Base-by-base conservation (phyloP, 1,140 invertebrate species). In the Eupeodes corollae region DNA sequence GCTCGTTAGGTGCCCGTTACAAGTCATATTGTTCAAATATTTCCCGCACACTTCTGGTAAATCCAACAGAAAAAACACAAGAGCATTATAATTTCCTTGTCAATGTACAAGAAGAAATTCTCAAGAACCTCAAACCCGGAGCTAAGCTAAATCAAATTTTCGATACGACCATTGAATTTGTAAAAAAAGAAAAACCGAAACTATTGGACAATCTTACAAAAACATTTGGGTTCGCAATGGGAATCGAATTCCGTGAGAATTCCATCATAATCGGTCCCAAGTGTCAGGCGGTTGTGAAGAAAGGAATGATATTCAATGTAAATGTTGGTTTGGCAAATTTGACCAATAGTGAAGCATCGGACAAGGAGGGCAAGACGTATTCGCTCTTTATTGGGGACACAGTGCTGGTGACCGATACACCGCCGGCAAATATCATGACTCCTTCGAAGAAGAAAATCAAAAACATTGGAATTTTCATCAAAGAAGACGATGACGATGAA, bases 11-110 rank as follows among this genome's bases (percentile, higher is more conserved):
- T 18, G 84, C 85, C 13, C 75, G 96, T 44, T 99, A 98, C 69
- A 97, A 96, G 67, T 91, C 86, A 1, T 99, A 99, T 63, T 99
- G 97, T 72, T 95, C 96, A 0, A 99, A 99, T 68, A 90, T 99
- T 57, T 90, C 94, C 12, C 79, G 97, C 46, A 99, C 97, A n/a
- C 74, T 99, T 49, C 71, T 99, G 54, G 92, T 99, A 1, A 95
- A 98, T 73, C 97, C 97, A 8, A 84, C 85, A 2, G 86, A 84
- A 64, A 67, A 72, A 51, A 68, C 82, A 57, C 73, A 93, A 75
- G 83, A 85, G 50, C 89, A 91, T 70, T 99, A 99, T 63, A 92
- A 95, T 59, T 92, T 96, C 66, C 70, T 98, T 39, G 64, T 98
- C 1, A 82, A 80, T 63, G 69, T 96, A n/a, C 87, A 98, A 71